Percentiles rank a stretch among this genome's conserved stretches.
Conservation (phyloP, 2,113 vertebrate species). For the Hemiscyllium ocellatum region DNA sequence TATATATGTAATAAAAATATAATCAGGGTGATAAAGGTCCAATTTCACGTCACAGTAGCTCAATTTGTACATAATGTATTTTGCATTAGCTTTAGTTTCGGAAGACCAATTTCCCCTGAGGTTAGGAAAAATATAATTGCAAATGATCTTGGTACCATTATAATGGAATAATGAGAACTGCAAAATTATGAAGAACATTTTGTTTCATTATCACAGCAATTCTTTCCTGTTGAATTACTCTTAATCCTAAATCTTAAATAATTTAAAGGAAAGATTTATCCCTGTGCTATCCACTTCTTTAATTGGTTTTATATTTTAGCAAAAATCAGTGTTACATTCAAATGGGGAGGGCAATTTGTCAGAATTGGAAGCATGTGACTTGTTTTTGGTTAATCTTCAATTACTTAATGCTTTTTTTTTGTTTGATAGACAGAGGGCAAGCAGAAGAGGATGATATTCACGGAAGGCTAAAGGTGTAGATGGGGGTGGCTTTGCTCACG, state of each 20-base stretch:
- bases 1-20: slow-evolving; percentile 16
- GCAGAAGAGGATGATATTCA: neutral
- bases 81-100: slow-evolving; percentile 2
- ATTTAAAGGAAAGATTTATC: neutral
- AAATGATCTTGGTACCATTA: neutral
- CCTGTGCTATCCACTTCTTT: neutral
- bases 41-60: slow-evolving; percentile 18
- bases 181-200: slow-evolving; percentile 9
- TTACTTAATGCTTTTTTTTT: neutral
- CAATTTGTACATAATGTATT: slow-evolving; percentile 25
- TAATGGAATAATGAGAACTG: neutral
- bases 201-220: neutral
- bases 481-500: neutral
- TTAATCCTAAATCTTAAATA: slow-evolving; percentile 23
- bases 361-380: neutral
- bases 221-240: slow-evolving; percentile 21
- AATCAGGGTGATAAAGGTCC: neutral
- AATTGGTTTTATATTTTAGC: neutral
- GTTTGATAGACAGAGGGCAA: neutral
- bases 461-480: neutral
- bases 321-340: neutral
- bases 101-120: neutral
- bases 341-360: neutral
- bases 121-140: neutral
- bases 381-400: neutral